Conservation (phyloP, 2,797 vertebrate species). For the Cuniculus paca region DNA sequence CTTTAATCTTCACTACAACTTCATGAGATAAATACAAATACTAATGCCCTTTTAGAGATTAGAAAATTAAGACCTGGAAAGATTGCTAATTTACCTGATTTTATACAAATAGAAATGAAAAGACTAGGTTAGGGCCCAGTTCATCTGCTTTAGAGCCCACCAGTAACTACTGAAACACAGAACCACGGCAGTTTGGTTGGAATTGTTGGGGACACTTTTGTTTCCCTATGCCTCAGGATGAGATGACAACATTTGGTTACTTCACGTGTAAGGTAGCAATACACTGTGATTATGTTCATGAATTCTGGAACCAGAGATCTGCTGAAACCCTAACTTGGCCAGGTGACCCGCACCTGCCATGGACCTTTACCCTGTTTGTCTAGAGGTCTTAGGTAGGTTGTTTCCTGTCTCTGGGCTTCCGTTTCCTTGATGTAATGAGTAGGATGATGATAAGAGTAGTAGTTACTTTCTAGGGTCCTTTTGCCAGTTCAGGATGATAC, state of each 20-base stretch:
- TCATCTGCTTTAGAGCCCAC: background rate
- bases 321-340: background rate
- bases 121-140: background rate
- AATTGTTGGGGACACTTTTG: background rate
- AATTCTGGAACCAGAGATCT: background rate
- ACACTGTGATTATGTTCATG: fast-evolving
- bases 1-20: conserved; percentile 38
- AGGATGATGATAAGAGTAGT: background rate
- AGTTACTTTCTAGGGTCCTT: background rate
- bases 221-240: background rate
- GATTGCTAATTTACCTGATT: conserved; percentile 4
- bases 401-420: background rate
- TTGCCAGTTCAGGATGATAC: background rate
- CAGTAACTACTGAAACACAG: background rate
- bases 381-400: background rate
- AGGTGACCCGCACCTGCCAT: background rate
- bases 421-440: background rate
- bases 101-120: conserved; percentile 11
- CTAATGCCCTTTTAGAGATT: conserved; percentile 42
- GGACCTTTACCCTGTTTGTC: background rate
- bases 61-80: background rate
- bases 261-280: background rate
- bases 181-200: background rate
- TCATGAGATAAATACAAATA: conserved; percentile 9
- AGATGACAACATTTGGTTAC: background rate